Base-by-base conservation (phyloP, 1,140 invertebrate species). In the Bombus superbus region DNA sequence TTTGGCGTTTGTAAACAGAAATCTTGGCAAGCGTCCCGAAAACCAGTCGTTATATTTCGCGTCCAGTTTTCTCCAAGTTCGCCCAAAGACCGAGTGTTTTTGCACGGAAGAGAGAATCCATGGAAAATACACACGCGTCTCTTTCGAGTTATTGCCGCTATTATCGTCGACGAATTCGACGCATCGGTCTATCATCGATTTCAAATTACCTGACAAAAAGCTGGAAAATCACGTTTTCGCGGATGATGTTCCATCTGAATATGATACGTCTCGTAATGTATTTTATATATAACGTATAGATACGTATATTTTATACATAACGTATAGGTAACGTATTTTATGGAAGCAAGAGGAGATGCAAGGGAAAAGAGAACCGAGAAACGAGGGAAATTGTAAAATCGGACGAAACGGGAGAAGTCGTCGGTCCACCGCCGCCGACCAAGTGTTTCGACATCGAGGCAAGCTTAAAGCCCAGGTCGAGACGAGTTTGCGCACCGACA, bases 1-100 rank as follows among this genome's bases (percentile, higher is more conserved):
- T 91, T 89, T 91, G 88, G 84, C 91, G 85, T 92, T 93, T 91
- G 92, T 92, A 90, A 92, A 93, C 89, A 91, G 89, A 91, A 91
- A 90, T 88, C 82, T 80, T 92, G 89, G 89, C 90, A 89, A 40
- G 3, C 62, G 53, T 86, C 87, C 88, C 80, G 66, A 69, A 74
- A 80, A 87, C 72, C 66, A 66, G 75, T 57, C 82, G 69, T 28
- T 73, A 32, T 28, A 32, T 59, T 32, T 57, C 8, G 47, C 40
- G 74, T 84, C 40, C 64, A 62, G 22, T 53, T 40, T 62, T 44
- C 40, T n/a, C 28, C 13, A 47, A 62, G 40, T 85, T 80, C 13
- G 13, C 1, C 66, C 47, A 3, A 13, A 62, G 28, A 32, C 40
- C 64, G 44, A n/a, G 4, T 38, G 66, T 84, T 84, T 76, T 79